Conservation (phyloP, 1,140 invertebrate genomes). For the Caenorhabditis latens region DNA sequence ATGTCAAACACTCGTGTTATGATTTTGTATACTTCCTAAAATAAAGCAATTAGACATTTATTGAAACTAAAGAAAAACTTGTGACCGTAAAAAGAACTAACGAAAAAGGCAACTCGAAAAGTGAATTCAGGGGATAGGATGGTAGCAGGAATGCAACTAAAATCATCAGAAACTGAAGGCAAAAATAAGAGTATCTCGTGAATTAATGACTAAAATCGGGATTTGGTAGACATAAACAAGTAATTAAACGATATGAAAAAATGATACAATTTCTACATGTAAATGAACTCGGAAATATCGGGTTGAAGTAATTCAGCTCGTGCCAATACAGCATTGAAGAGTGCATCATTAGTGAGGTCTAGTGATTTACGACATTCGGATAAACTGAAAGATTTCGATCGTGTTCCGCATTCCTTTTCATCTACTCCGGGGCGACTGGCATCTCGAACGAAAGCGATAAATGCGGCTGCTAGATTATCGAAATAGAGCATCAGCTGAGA, state of each 20-base stretch:
- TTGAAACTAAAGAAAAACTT: background rate
- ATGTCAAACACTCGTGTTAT: no score
- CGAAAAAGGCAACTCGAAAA: background rate
- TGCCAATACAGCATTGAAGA: slow-evolving; percentile 60
- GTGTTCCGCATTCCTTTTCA: slow-evolving; percentile 55
- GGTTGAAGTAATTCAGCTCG: slow-evolving; percentile 60
- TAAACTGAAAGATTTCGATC: slow-evolving; percentile 52
- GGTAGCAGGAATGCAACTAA: slow-evolving; percentile 1
- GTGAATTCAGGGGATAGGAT: background rate
- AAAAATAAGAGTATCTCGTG: background rate
- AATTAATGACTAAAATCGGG: background rate
- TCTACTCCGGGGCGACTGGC: slow-evolving; percentile 51
- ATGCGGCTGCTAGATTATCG: slow-evolving; percentile 63
- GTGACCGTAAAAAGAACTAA: background rate
- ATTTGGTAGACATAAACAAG: background rate
- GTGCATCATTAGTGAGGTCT: slow-evolving; percentile 55
- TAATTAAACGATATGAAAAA: background rate
- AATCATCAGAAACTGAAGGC: slow-evolving; percentile 19
- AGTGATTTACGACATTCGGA: slow-evolving; percentile 44
- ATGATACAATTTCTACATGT: slow-evolving; percentile 15
- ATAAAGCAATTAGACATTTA: no score
- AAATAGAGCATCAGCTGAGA: slow-evolving; percentile 62
- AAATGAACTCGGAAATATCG: slow-evolving; percentile 62
- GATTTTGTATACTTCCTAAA: no score
- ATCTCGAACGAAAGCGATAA: slow-evolving; percentile 66